A percentile compares a stretch with the other conserved stretches of the same genome.
Conservation (phyloP, 2,113 vertebrate genomes). For the Morone chrysops region DNA sequence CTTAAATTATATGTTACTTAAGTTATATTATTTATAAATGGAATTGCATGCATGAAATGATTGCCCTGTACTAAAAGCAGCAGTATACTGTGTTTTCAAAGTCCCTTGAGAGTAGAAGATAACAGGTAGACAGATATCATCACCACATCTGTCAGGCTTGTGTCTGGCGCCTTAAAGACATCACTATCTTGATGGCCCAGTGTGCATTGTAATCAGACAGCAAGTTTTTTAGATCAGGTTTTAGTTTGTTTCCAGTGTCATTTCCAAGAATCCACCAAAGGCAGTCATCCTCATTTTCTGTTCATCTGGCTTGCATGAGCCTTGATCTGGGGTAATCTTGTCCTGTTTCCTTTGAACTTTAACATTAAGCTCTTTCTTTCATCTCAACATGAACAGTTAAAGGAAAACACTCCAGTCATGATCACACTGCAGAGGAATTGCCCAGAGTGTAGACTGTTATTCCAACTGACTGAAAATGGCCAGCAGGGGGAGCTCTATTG, state of each 20-base stretch:
- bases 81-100: conserved; percentile 42
- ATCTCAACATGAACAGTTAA: conserved; percentile 22
- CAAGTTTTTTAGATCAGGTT: conserved; percentile 7
- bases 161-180: conserved; percentile 24
- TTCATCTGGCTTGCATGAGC: conserved; percentile 4
- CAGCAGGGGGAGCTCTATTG: too few species aligned
- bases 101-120: conserved; percentile 33
- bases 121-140: conserved; percentile 51
- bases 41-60: not conserved
- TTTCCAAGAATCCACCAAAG: conserved; percentile 39
- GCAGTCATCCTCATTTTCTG: conserved; percentile 16
- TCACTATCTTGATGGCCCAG: conserved; percentile 18
- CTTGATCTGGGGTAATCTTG: conserved; percentile 13
- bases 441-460: not conserved
- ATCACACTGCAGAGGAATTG: not conserved
- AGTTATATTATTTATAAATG: not conserved
- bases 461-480: too few species aligned
- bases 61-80: not conserved
- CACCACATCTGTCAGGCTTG: conserved; percentile 28
- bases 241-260: not conserved
- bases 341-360: conserved; percentile 52
- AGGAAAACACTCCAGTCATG: not conserved
- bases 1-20: not conserved
- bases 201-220: conserved; percentile 34
- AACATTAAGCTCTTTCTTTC: conserved; percentile 44